Evolutionary conservation across 2,797 vertebrate species (phyloP).

Genomic region (Anolis apletophallus): DNA sequence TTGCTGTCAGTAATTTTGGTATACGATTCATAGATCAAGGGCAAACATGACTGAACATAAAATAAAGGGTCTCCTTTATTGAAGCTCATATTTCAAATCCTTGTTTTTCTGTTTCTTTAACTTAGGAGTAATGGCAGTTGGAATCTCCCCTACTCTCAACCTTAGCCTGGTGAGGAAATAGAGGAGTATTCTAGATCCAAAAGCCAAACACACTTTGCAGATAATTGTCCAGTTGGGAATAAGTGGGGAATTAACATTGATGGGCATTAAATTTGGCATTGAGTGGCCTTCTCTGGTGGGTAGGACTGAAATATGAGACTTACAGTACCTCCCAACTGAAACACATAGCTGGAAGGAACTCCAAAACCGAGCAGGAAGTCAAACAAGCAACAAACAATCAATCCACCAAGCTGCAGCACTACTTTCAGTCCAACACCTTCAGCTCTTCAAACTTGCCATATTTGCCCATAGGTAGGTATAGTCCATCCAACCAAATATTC

Average conservation of each 20-base stretch:
- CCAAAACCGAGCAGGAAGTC: no score
- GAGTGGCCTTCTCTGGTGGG: neutral
- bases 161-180: no score
- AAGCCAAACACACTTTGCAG: neutral
- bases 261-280: no score
- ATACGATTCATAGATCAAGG: neutral
- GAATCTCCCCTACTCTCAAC: neutral
- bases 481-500: neutral
- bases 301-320: no score
- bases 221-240: neutral
- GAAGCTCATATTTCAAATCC: neutral
- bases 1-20: neutral
- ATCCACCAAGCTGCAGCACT: no score
- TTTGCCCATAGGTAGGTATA: no score
- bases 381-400: no score
- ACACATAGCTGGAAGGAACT: no score
- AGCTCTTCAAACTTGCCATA: neutral
- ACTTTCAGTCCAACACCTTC: no score
- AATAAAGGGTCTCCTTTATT: neutral
- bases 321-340: no score
- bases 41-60: neutral
- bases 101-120: neutral
- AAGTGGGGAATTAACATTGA: neutral
- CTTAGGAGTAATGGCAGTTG: neutral
- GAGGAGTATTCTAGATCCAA: neutral